Conservation (phyloP, 2,113 vertebrate genomes). For the Tachysurus fulvidraco region DNA sequence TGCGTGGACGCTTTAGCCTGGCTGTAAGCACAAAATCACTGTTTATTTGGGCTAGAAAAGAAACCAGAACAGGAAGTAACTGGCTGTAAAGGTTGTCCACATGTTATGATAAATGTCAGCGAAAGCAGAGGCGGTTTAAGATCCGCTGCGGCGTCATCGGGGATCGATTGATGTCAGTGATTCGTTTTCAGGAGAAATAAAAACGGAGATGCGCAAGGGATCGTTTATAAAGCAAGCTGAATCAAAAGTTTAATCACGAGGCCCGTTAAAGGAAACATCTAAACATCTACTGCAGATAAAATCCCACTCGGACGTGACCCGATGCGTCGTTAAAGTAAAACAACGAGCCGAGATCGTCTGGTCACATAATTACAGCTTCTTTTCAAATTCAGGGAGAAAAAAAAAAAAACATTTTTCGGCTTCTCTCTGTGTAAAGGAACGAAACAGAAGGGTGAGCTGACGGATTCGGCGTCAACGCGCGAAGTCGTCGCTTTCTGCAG, state of each 20-base stretch:
- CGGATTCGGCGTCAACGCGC: not conserved
- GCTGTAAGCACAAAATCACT: conserved; percentile 74
- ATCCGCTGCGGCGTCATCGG: not conserved
- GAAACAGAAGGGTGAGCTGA: not conserved
- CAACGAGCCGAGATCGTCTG: not conserved
- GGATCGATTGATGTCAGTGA: too few relatives aligned
- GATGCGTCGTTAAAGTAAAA: not conserved
- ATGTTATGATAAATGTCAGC: not conserved
- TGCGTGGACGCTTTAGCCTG: conserved; percentile 61
- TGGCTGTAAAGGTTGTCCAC: not conserved
- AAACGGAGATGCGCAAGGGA: too few relatives aligned
- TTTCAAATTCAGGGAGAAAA: too few relatives aligned
- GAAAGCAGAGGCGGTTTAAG: not conserved
- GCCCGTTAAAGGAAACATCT: not conserved
- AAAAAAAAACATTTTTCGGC: not conserved
- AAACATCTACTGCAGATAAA: not conserved
- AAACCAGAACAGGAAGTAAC: not conserved
- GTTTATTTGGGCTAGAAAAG: not conserved
- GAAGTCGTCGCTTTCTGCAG: not conserved
- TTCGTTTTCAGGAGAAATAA: too few relatives aligned
- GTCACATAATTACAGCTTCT: not conserved
- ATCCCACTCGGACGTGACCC: not conserved
- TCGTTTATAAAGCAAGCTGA: not conserved
- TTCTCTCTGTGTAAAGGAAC: not conserved
- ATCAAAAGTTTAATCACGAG: not conserved